These are phyloP conservation scores for Latrodectus geometricus DNA, from an alignment of 1,140 invertebrate genomes.

Conservation along the genomic window DNA sequence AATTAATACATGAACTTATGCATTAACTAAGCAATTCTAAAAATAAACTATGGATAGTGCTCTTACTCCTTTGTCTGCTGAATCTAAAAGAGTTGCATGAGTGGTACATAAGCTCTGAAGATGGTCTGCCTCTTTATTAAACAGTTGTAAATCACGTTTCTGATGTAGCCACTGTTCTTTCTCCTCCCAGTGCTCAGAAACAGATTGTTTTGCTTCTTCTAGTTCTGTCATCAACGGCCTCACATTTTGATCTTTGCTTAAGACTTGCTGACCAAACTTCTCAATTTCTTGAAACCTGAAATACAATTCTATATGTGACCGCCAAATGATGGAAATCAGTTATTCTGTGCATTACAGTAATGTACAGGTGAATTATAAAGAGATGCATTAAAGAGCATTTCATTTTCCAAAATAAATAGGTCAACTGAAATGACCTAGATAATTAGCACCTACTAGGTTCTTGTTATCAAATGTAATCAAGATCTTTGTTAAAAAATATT, in stretches of 20 bases:
- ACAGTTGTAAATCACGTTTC: slow-evolving; percentile 25
- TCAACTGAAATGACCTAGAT: too few species aligned
- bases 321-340: too few species aligned
- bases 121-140: slow-evolving; percentile 36
- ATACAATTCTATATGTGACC: not conserved
- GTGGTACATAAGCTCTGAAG: slow-evolving; percentile 11
- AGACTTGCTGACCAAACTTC: not conserved
- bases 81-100: slow-evolving; percentile 21
- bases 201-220: slow-evolving; percentile 5
- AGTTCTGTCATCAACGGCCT: not conserved
- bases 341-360: too few species aligned
- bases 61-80: slow-evolving; percentile 32
- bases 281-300: slow-evolving; percentile 48
- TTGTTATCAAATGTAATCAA: too few species aligned
- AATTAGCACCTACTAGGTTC: too few species aligned
- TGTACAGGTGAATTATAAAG: too few species aligned
- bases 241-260: not conserved
- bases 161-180: slow-evolving; percentile 38
- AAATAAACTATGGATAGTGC: not conserved
- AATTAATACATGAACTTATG: too few species aligned
- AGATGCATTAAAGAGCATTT: too few species aligned
- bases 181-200: slow-evolving; percentile 27
- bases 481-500: too few species aligned
- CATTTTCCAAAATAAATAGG: too few species aligned
- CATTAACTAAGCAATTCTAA: too few species aligned